Evolutionary conservation across 2,888 invertebrate genomes (phyloP), one percentile per base, ranked within the genome.

Genomic region (Chrysolina oricalcia): DNA sequence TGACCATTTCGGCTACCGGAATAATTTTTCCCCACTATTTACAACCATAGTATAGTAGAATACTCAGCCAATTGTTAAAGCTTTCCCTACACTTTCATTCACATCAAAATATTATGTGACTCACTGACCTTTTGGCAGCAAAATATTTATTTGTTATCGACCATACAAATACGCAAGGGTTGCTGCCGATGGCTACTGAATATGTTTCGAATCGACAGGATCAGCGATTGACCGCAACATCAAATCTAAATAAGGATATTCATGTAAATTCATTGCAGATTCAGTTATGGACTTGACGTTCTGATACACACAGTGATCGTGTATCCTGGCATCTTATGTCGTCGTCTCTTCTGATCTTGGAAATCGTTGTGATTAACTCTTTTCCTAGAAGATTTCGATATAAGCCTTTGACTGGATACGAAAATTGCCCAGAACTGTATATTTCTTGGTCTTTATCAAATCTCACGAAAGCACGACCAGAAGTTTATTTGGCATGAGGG

Each of bases 381-480:
- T 50, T 50, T 9, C n/a, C 9, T 17, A 50, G 48, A 17, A 50
- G n/a, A n/a, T 50, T 50, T 50, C 17, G 48, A n/a, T 50, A 17
- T 8, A 17, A 3, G n/a, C 48, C 48, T 17, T 17, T 50, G n/a
- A 19, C 48, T 50, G 15, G 48, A 8, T 19, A 50, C 6, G 48
- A 50, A n/a, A n/a, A 50, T 50, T 50, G 48, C 9, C n/a, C 48
- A 50, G 48, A 50, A 50, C n/a, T n/a, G n/a, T 50, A 17, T n/a
- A n/a, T 50, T n/a, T 50, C 48, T 50, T 17, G 48, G n/a, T 50
- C 15, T 50, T 50, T 19, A 50, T 50, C 48, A 50, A 50, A 50
- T 50, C 19, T 50, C 9, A 50, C n/a, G 48, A 50, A n/a, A n/a
- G 2, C 17, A 9, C 9, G 15, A 19, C 48, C 15, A 48, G n/a